A percentile compares a stretch with the other conserved stretches of the same genome.
Evolutionary conservation across 2,888 invertebrate species (phyloP).

Genomic region (Acrobasis suavella): DNA sequence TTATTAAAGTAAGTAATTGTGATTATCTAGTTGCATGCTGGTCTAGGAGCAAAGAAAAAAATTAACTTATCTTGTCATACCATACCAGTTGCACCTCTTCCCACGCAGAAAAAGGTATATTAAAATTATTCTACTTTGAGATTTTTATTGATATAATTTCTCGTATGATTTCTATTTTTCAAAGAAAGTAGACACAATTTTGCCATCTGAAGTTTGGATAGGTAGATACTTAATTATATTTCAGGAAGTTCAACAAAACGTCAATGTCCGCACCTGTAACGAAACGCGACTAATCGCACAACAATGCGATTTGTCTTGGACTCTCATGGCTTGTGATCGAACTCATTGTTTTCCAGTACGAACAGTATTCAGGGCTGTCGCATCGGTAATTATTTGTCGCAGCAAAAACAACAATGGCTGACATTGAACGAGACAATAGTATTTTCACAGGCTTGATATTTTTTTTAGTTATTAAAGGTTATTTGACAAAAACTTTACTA

Average conservation of each 20-base stretch:
- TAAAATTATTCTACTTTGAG: too few species aligned
- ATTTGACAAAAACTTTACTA: conserved; percentile 7
- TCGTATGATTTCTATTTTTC: too few species aligned
- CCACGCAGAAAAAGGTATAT: too few species aligned
- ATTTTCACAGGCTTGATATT: conserved; percentile 39
- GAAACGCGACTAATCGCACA: conserved; percentile 16
- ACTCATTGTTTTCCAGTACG: conserved; percentile 20
- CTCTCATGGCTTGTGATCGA: conserved; percentile 10
- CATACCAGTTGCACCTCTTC: too few species aligned
- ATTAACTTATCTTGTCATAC: too few species aligned
- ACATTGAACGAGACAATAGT: conserved; percentile 54
- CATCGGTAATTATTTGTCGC: conserved; percentile 38
- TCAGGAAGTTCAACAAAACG: conserved; percentile 1
- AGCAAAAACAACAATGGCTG: conserved; percentile 47
- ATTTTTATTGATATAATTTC: too few species aligned
- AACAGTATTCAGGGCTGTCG: conserved; percentile 29
- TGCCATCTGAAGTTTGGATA: too few species aligned
- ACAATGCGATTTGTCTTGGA: conserved; percentile 17
- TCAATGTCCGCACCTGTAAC: conserved; percentile 8
- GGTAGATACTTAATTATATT: neutral
- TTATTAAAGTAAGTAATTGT: too few species aligned
- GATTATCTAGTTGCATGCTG: too few species aligned
- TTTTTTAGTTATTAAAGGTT: conserved; percentile 18
- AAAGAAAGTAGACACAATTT: too few species aligned
- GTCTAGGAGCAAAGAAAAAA: too few species aligned